Evolutionary conservation across 2,113 vertebrate genomes (phyloP).

Genomic region (Spea multiplicata): DNA sequence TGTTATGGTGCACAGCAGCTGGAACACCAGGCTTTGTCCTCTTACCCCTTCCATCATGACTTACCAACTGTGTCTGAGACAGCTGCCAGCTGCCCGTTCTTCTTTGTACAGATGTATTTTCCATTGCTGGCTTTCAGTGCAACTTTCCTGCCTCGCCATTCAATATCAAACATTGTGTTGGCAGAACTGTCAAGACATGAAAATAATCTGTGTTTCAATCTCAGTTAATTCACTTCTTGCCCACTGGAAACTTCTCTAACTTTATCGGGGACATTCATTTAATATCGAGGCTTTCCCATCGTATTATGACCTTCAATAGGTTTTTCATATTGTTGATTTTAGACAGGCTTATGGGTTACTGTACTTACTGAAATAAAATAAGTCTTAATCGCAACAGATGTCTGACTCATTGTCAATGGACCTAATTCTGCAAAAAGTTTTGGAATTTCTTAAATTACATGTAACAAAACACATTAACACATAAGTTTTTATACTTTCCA

Average conservation of each 20-base stretch:
- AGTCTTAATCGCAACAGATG: no score
- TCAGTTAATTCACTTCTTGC: neutral
- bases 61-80: conserved; percentile 84
- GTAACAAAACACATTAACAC: no score
- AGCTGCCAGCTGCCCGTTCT: conserved; percentile 91
- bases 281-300: neutral
- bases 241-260: neutral
- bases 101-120: conserved; percentile 92
- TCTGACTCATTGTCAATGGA: no score
- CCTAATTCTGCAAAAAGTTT: no score
- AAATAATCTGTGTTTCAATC: neutral
- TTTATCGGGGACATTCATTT: neutral
- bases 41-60: conserved; percentile 40
- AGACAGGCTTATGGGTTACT: no score
- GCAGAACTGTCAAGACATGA: conserved; percentile 65
- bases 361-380: no score
- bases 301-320: neutral
- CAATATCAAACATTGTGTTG: conserved; percentile 90
- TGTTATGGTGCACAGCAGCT: no score
- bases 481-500: no score
- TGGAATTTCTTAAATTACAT: no score
- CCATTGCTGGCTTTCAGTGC: conserved; percentile 89
- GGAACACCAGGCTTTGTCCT: no score
- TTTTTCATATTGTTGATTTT: no score
- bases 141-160: conserved; percentile 84